Evolutionary conservation across 2,113 vertebrate genomes (phyloP), one percentile per base, ranked within the genome.

Genomic region (Micronisus gabar): DNA sequence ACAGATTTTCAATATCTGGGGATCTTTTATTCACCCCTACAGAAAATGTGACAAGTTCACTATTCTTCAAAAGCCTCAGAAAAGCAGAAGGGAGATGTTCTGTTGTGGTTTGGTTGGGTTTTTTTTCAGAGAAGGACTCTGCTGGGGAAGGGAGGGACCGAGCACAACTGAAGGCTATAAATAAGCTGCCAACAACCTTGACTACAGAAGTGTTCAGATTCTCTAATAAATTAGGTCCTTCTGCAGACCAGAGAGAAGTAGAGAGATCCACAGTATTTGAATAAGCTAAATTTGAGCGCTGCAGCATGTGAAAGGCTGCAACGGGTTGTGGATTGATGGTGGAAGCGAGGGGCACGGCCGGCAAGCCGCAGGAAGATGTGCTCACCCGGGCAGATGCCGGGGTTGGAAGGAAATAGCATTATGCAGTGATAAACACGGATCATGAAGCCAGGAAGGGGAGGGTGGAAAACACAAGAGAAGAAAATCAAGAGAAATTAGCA

Each of bases 331-430:
- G 97, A 95, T 91, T 93, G 94, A 93, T 48, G 93, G 94, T 38
- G 65, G 56, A 29, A 45, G 94, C 73, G 53, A 90, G 93, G 83
- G 94, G 96, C 94, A 90, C 71, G 14, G 71, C n/a, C 11, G 3
- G 72, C 45, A 10, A 3, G 7, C 36, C 6, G 71, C 85, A 52
- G 86, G 90, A 92, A 95, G 96, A 92, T 81, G 91, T 68, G 93
- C 93, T 97, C 94, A 81, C 59, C 36, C 15, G 38, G 96, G 94
- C 93, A 97, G 95, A 97, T 97, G 96, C 92, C 56, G 25, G 92
- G 89, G 85, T 79, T 86, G 96, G 71, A 94, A 97, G 97, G 95
- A 97, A 97, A 96, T 83, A 94, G 83, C 95, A 92, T 95, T 80
- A 93, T 41, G 88, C 68, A 66, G 70, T n/a, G 86, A 63, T 68